Conservation (phyloP, 2,888 invertebrate genomes). For the Aradus depressus region DNA sequence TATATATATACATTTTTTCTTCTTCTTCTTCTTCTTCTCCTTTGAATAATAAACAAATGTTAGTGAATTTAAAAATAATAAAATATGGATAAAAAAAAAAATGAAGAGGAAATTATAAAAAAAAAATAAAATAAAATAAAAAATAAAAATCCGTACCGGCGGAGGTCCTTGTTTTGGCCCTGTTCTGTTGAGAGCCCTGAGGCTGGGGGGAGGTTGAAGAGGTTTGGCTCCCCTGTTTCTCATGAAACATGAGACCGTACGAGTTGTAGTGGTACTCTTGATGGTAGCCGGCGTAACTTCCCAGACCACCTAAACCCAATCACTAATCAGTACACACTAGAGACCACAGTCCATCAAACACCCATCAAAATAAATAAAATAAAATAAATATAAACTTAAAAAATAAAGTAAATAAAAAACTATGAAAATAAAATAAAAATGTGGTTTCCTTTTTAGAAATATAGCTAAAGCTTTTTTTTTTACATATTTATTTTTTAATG, state of each 20-base stretch:
- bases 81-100: too few species aligned
- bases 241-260: constrained; percentile 25
- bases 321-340: too few species aligned
- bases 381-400: constrained; percentile 15
- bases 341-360: too few species aligned
- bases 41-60: too few species aligned
- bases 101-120: too few species aligned
- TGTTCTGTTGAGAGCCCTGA: constrained; percentile 19
- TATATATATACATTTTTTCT: too few species aligned
- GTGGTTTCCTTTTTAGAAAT: constrained; percentile 1
- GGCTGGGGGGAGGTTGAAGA: constrained; percentile 20
- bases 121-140: too few species aligned
- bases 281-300: constrained; percentile 23
- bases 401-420: constrained; percentile 15
- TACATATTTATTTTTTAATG: too few species aligned
- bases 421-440: constrained; percentile 1
- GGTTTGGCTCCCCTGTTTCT: constrained; percentile 19
- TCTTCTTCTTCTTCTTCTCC: too few species aligned
- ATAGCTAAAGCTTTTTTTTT: too few species aligned
- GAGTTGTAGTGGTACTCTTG: constrained; percentile 28
- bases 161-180: constrained; percentile 25
- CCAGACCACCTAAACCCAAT: background rate
- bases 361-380: constrained; percentile 9
- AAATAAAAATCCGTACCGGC: constrained; percentile 25
- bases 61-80: too few species aligned